Evolutionary conservation across 2,888 invertebrate species (phyloP).

Genomic region (Ectemnius continuus): DNA sequence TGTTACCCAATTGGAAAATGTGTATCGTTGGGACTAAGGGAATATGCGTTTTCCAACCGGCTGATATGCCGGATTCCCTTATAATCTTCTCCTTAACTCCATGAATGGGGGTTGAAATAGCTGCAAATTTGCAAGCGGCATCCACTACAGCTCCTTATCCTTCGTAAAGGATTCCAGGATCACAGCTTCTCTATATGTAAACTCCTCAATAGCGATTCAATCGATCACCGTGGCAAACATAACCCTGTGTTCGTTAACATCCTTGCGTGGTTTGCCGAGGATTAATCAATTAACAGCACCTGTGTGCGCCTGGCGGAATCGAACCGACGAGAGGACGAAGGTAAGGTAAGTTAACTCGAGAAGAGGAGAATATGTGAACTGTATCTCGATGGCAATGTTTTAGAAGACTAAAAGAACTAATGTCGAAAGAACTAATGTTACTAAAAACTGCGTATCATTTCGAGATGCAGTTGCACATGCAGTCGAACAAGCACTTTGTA

Average conservation of each 20-base stretch:
- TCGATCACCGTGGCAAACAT: constrained; percentile 6
- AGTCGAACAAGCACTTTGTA: no score
- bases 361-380: constrained; percentile 7
- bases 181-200: background rate
- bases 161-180: background rate
- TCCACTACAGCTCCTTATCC: background rate
- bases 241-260: constrained; percentile 43
- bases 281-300: constrained; percentile 69
- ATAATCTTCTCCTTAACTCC: constrained; percentile 2
- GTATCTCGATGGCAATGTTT: constrained; percentile 18
- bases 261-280: constrained; percentile 32
- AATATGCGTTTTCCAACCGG: constrained; percentile 20
- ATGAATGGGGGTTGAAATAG: background rate
- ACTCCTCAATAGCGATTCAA: background rate
- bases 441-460: no score
- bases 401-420: constrained; percentile 9
- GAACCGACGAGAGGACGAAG: constrained; percentile 2
- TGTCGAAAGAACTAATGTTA: no score
- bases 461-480: no score
- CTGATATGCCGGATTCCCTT: constrained; percentile 11
- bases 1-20: constrained; percentile 24
- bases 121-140: background rate
- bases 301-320: constrained; percentile 32
- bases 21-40: constrained; percentile 22
- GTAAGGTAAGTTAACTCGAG: constrained; percentile 49